Base-by-base conservation (phyloP, 2,888 invertebrate species). In the Agrochola macilenta region DNA sequence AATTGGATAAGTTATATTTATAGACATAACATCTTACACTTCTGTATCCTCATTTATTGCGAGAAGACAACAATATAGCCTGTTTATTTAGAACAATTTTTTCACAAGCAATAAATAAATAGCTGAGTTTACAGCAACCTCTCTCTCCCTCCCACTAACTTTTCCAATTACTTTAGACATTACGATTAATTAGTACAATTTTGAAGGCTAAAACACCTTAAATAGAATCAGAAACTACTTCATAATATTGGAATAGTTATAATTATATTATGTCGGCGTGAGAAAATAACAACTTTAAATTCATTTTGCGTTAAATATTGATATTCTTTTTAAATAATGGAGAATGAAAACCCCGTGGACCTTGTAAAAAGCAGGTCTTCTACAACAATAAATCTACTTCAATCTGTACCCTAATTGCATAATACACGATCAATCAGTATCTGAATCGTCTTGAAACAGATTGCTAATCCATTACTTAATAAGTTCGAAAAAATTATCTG, bases 151-250 rank as follows among this genome's bases (percentile, higher is more conserved):
- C 43, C 46, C 63, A 63, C 57, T 30, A 70, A 79, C 66, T 74
- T 79, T 72, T 76, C 63, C 78, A 80, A 72, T 79, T 64, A 75
- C 63, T 80, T 76, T 76, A 81, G 60, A 82, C 57, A 73, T 76
- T 65, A 72, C 2, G 49, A 78, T 73, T 71, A 76, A 85, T 61
- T 76, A 83, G 30, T 79, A 79, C 66, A 86, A 78, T 75, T 82
- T 81, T 39, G 74, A 84, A 87, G 86, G 78, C 71, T 84, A 84
- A 83, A 86, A 86, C 84, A 86, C 87, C 87, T 79, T 74, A 74
- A 23, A 57, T 78, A 84, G 71, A 81, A 69, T 86, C 69, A 43
- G 73, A 82, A 81, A 69, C 71, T 79, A 82, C 75, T 74, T 76
- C 77, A 78, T 75, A 70, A 39, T 52, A 78, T 74, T 75, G 30